A percentile compares a stretch with the other conserved stretches of the same genome.
Evolutionary conservation across 2,888 invertebrate species (phyloP).

Genomic region (Pseudococcus longispinus): DNA sequence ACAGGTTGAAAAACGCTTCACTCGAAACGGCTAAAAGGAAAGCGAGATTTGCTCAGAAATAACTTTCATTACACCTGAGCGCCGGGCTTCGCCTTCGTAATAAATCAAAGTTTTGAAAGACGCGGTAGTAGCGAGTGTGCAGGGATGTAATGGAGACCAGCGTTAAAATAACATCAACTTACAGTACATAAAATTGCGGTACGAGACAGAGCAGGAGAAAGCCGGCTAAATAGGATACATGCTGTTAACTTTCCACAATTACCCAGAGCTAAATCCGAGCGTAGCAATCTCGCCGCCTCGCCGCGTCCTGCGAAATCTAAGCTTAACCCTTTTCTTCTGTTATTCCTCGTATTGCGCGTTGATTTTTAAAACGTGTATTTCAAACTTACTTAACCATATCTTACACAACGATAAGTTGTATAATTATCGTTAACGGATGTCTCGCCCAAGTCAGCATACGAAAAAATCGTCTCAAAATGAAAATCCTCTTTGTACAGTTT

Average conservation of each 20-base stretch:
- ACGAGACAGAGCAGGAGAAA: background rate
- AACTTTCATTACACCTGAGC: constrained; percentile 37
- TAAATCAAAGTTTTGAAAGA: constrained; percentile 42
- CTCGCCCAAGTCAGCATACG: background rate
- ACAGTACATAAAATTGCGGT: constrained; percentile 43
- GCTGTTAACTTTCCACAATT: constrained; percentile 46
- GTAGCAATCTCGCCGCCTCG: background rate
- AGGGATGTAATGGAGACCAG: constrained; percentile 19
- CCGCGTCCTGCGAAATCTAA: background rate
- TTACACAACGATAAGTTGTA: constrained; percentile 3
- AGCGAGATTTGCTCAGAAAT: constrained; percentile 31
- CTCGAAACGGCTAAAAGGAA: constrained; percentile 4
- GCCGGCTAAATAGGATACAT: constrained; percentile 32
- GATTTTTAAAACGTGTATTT: constrained; percentile 22
- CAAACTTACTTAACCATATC: constrained; percentile 22
- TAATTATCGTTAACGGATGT: constrained; percentile 30
- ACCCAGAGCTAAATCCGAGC: constrained; percentile 36
- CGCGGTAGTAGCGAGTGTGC: background rate
- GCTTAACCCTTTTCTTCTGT: background rate
- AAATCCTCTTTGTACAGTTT: background rate
- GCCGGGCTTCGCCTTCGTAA: background rate
- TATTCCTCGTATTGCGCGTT: background rate
- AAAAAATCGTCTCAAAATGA: background rate
- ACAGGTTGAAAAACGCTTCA: background rate
- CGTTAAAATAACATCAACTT: constrained; percentile 39